phyloP scores from a whole-genome alignment of 1,140 invertebrate species.

The Oppia nitens region DNA sequence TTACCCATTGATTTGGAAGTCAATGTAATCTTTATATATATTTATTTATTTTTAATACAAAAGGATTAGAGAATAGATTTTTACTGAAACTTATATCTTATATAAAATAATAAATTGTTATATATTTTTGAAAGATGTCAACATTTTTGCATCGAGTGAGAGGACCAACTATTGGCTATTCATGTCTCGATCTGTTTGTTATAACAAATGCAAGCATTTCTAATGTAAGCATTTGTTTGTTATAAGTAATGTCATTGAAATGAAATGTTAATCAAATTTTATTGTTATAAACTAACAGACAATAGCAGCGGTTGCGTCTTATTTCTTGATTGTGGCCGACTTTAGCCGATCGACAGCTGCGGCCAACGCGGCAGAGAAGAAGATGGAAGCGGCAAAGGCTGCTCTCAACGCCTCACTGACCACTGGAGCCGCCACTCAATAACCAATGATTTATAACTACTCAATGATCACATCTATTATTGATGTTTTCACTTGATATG shows the following conservation, averaged over 20 bases:
- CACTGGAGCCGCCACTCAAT: not conserved
- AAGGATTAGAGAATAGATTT: too few species aligned
- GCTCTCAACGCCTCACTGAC: conserved; percentile 1
- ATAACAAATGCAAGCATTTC: conserved; percentile 18
- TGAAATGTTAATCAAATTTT: too few species aligned
- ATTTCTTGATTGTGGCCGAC: conserved; percentile 20
- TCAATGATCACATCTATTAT: too few species aligned
- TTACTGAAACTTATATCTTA: not conserved
- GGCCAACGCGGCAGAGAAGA: conserved; percentile 11
- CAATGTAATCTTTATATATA: conserved; percentile 13
- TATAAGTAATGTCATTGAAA: too few species aligned
- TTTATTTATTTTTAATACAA: not conserved
- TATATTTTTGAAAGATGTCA: conserved; percentile 14
- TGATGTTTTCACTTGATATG: not conserved
- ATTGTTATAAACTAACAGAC: conserved; percentile 10
- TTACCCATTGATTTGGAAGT: conserved; percentile 19
- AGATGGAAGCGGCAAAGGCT: conserved; percentile 5
- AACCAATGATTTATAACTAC: too few species aligned
- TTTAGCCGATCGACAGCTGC: conserved; percentile 17
- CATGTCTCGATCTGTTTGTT: conserved; percentile 19
- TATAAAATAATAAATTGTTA: too few species aligned
- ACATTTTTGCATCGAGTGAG: conserved; percentile 19
- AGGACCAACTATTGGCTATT: conserved; percentile 20
- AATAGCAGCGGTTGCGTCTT: conserved; percentile 18
- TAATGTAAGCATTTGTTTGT: conserved; percentile 19